These are phyloP conservation scores for Cheilosia variabilis DNA, from an alignment of 2,888 invertebrate species.

Conservation along the genomic window DNA sequence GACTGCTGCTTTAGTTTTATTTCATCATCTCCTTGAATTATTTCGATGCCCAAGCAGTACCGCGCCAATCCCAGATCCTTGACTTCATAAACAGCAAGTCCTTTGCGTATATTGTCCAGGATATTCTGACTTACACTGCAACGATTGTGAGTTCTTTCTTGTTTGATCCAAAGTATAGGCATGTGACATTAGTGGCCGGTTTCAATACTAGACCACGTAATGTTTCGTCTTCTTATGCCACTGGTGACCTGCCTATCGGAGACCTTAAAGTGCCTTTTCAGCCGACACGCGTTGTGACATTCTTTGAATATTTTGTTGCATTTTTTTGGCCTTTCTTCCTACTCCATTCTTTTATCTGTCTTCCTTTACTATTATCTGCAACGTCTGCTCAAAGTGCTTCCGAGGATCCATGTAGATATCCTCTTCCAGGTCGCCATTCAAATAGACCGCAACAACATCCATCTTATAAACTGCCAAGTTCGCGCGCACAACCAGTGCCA, in stretches of 20 bases:
- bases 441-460: conserved; percentile 28
- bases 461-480: conserved; percentile 24
- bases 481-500: conserved; percentile 40
- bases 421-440: conserved; percentile 42
- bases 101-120: conserved; percentile 10
- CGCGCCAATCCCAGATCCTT: conserved; percentile 38
- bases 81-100: conserved; percentile 32
- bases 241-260: no score
- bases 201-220: no score
- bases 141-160: conserved; percentile 18
- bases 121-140: conserved; percentile 27
- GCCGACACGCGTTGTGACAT: conserved; percentile 22
- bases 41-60: conserved; percentile 36
- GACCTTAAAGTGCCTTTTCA: background rate
- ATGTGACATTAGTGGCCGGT: conserved; percentile 3
- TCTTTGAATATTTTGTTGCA: conserved; percentile 26
- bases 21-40: conserved; percentile 23
- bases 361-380: conserved; percentile 26
- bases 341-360: background rate
- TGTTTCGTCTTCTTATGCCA: no score
- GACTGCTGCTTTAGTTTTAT: conserved; percentile 28
- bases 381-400: conserved; percentile 35
- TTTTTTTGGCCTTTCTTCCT: conserved; percentile 31
- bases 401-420: conserved; percentile 56
- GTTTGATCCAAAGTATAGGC: conserved; percentile 1